Base-by-base conservation (phyloP, 2,113 vertebrate genomes). In the Melanerpes aurifrons region DNA sequence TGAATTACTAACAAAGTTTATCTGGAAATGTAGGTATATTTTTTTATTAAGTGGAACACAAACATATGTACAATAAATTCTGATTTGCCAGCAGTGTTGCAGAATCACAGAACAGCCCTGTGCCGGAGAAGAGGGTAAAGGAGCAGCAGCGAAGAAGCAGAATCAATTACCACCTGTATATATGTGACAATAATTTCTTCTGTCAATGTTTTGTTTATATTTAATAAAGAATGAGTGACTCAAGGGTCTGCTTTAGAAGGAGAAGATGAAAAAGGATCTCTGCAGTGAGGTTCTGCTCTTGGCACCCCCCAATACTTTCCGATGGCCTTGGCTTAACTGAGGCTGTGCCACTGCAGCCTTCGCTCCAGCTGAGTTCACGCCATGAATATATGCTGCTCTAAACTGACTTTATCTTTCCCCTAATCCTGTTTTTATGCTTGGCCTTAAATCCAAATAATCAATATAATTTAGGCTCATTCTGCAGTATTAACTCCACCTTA, bases 1-100 rank as follows among this genome's bases (percentile, higher is more conserved):
- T 98, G 98, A 98, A 98, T 98, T 98, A 98, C 98, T 98, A 98
- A 98, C 97, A 97, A 98, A 98, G 97, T 98, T 98, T 98, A 97
- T 97, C 97, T 97, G 97, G 97, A 98, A 98, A 98, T 98, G 97
- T 95, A 98, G 97, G 94, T 97, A 69, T 90, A 94, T 98, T 97
- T 98, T 98, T 24, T 97, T 98, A 97, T 97, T 97, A 98, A 98
- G 97, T 97, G 95, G 98, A 98, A 95, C 92, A 92, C 97, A 97
- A 98, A 97, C 98, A 96, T 97, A 97, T 97, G 97, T 96, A 97
- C 96, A 95, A 97, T 98, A 98, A 98, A 98, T 98, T 97, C 95
- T 96, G 94, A 95, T 97, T 95, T 97, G 82, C 96, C 66, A 20
- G 89, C 53, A 82, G 89, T 57, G 89, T 88, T 96, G 79, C 92